Evolutionary conservation across 2,113 vertebrate genomes (phyloP).

Genomic region (Ardeotis arabs): DNA sequence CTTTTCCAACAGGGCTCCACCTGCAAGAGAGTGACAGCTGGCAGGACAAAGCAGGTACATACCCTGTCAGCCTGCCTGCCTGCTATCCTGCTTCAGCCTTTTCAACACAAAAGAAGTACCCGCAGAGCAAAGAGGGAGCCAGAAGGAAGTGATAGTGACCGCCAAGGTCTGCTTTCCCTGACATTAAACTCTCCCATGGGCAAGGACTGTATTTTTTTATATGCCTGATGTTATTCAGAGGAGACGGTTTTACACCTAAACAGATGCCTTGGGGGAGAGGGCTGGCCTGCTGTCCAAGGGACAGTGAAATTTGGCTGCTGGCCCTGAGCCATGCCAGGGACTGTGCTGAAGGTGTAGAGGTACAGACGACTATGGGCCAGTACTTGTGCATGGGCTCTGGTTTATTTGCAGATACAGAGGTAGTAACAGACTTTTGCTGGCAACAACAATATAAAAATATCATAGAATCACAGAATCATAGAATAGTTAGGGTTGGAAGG

Average conservation of each 20-base stretch:
- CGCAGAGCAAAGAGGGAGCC: background rate
- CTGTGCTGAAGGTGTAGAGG: background rate
- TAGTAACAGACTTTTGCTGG: background rate
- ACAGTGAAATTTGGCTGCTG: background rate
- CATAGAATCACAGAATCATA: too few relatives aligned
- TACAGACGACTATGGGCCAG: accelerated
- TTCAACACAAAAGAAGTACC: background rate
- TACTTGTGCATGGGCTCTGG: background rate
- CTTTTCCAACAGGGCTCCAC: background rate
- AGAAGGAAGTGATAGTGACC: background rate
- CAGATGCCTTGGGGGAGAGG: background rate
- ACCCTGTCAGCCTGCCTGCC: background rate
- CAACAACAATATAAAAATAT: background rate
- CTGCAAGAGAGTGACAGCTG: background rate
- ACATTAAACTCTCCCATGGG: background rate
- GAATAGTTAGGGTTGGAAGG: too few relatives aligned
- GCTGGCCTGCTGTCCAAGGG: background rate
- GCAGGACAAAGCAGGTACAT: background rate
- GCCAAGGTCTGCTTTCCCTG: background rate
- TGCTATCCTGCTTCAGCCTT: background rate
- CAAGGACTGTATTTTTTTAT: background rate
- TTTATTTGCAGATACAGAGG: background rate
- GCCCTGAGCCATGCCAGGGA: background rate
- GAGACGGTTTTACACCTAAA: background rate
- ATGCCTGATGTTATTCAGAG: background rate